These are phyloP conservation scores for Chloroceryle amazona DNA, from an alignment of 2,797 vertebrate species.

Conservation along the genomic window DNA sequence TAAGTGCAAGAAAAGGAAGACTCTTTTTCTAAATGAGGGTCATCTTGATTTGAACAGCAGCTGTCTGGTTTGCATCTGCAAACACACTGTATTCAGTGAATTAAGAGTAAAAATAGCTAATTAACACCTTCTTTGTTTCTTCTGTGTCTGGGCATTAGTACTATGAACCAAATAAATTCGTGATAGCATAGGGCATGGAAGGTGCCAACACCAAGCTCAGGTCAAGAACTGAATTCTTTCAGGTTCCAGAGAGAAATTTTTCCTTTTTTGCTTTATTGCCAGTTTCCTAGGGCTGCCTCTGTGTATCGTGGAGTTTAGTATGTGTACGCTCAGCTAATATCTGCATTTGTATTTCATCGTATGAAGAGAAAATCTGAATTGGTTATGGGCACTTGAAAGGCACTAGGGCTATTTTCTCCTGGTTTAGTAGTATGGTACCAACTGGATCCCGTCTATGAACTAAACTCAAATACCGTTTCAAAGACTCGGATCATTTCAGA, in stretches of 20 bases:
- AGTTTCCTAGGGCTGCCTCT: not conserved
- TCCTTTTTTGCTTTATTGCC: not conserved
- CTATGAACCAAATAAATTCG: slow-evolving; percentile 15
- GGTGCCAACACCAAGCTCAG: not conserved
- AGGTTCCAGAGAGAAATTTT: not conserved
- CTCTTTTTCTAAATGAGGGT: not conserved
- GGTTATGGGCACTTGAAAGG: not conserved
- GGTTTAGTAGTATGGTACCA: not conserved
- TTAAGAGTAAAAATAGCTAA: slow-evolving; percentile 62
- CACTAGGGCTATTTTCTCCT: not conserved
- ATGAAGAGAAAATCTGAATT: not conserved
- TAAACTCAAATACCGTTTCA: not conserved
- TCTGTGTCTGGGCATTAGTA: slow-evolving; percentile 33
- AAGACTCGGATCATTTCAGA: not conserved
- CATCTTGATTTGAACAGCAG: not conserved
- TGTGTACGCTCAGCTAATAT: not conserved
- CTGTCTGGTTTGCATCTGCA: slow-evolving; percentile 1
- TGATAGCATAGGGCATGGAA: not conserved
- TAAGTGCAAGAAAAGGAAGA: not conserved
- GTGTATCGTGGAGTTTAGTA: not conserved
- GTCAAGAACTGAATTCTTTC: not conserved
- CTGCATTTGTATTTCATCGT: not conserved
- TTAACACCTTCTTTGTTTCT: slow-evolving; percentile 51
- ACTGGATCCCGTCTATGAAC: not conserved
- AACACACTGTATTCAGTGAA: not conserved